These are phyloP conservation scores for Crenichthys baileyi DNA, from an alignment of 2,797 vertebrate genomes.

Conservation along the genomic window DNA sequence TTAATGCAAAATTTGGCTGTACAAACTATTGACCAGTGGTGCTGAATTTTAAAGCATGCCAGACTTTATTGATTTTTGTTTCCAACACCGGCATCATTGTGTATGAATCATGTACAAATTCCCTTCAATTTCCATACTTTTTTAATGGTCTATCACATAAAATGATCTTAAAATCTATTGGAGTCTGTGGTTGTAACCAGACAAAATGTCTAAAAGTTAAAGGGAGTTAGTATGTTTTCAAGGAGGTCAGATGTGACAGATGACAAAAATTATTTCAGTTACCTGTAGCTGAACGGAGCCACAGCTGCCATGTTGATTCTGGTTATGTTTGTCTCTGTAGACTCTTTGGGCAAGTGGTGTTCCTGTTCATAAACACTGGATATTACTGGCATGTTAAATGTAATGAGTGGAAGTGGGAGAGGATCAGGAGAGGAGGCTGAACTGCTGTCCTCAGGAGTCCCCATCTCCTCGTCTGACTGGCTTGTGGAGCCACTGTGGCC, in stretches of 20 bases:
- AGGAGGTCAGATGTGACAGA: neutral
- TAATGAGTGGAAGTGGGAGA: constrained; percentile 30
- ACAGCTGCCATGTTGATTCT: constrained; percentile 89
- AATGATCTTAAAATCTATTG: neutral
- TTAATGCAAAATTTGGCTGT: neutral
- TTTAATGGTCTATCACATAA: neutral
- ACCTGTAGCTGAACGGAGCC: constrained; percentile 92
- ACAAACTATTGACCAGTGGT: neutral
- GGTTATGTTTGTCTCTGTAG: constrained; percentile 59
- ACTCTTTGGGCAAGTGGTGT: constrained; percentile 29
- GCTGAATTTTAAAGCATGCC: too few species aligned
- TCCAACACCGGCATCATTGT: neutral
- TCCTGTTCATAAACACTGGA: constrained; percentile 21
- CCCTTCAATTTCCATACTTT: neutral
- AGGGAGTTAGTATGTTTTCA: neutral
- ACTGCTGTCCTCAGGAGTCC: constrained; percentile 77
- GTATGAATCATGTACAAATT: neutral
- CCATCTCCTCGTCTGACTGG: constrained; percentile 84
- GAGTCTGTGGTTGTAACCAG: neutral
- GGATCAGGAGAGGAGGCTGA: constrained; percentile 58
- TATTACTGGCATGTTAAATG: constrained; percentile 26
- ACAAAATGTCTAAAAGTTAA: constrained; percentile 1
- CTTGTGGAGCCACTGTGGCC: constrained; percentile 61
- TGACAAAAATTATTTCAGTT: neutral
- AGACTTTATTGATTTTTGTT: neutral